Evolutionary conservation across 2,888 invertebrate species (phyloP).

Genomic region (Dynastes hyllus): DNA sequence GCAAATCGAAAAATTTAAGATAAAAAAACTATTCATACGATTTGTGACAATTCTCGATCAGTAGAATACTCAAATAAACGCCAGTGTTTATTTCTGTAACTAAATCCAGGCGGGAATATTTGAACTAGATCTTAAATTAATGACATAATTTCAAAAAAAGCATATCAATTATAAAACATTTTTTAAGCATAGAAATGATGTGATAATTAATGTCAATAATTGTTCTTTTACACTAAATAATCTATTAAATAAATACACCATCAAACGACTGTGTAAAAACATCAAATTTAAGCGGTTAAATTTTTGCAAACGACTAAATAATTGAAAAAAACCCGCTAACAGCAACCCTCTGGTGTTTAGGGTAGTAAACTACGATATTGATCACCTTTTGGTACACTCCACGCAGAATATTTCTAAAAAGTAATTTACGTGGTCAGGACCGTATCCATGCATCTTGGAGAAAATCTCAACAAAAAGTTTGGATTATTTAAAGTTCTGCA

Average conservation of each 20-base stretch:
- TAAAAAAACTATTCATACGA: constrained; percentile 30
- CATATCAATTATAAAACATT: background rate
- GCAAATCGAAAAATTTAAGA: constrained; percentile 51
- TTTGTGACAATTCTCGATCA: constrained; percentile 29
- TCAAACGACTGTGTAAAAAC: too few relatives aligned
- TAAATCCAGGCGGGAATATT: constrained; percentile 6
- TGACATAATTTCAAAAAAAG: too few relatives aligned
- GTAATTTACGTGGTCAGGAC: constrained; percentile 49
- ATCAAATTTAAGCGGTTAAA: background rate
- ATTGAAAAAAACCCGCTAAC: constrained; percentile 14
- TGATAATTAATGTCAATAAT: background rate
- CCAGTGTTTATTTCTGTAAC: constrained; percentile 4
- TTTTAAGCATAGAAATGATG: background rate
- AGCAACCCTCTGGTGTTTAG: constrained; percentile 54
- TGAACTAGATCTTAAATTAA: background rate
- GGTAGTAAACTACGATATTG: constrained; percentile 56
- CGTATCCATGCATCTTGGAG: constrained; percentile 1
- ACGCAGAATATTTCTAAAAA: constrained; percentile 55
- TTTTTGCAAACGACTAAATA: constrained; percentile 5
- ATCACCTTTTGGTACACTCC: constrained; percentile 57
- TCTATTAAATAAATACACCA: too few relatives aligned
- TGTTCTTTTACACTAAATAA: background rate
- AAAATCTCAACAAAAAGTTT: background rate
- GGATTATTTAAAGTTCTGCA: background rate
- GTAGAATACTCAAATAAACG: background rate